These are phyloP conservation scores for Spongilla lacustris DNA, from an alignment of 37 sponge, comb jelly and placozoan genomes.

Conservation along the genomic window DNA sequence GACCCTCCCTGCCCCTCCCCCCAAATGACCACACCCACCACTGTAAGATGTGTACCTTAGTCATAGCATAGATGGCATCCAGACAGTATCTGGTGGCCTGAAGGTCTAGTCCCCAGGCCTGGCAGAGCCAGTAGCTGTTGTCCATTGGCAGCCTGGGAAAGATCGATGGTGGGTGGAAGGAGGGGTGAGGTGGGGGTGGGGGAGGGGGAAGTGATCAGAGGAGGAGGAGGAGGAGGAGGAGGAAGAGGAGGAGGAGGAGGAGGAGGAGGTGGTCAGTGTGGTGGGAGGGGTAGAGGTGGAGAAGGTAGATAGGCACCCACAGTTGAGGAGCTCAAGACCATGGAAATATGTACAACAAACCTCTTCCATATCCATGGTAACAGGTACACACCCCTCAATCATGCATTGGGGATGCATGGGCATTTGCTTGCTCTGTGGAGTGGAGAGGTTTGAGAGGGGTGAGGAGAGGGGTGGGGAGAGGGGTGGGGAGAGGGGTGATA, in stretches of 20 bases:
- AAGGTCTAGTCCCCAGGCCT: constrained; percentile 54
- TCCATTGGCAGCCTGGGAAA: constrained; percentile 51
- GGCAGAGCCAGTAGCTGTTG: constrained; percentile 49
- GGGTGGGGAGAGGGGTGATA: too few relatives aligned
- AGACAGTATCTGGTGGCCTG: constrained; percentile 54
- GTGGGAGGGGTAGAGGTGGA: background rate
- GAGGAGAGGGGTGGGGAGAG: too few relatives aligned
- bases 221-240: too few relatives aligned
- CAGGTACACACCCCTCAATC: constrained; percentile 52
- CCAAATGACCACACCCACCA: background rate
- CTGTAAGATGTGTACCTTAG: too few relatives aligned
- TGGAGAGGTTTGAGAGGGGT: too few relatives aligned
- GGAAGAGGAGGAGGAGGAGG: too few relatives aligned
- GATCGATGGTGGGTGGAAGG: too few relatives aligned
- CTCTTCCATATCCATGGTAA: constrained; percentile 73
- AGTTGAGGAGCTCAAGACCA: background rate
- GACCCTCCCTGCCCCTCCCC: too few relatives aligned
- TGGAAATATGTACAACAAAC: background rate
- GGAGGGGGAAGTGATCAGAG: background rate
- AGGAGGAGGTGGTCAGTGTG: background rate
- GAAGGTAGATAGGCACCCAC: background rate
- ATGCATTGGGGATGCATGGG: constrained; percentile 65
- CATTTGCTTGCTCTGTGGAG: constrained; percentile 22
- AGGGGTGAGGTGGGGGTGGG: too few relatives aligned
- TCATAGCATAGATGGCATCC: constrained; percentile 38